Evolutionary conservation across 1,140 invertebrate species (phyloP).

Genomic region (Conus betulinus): DNA sequence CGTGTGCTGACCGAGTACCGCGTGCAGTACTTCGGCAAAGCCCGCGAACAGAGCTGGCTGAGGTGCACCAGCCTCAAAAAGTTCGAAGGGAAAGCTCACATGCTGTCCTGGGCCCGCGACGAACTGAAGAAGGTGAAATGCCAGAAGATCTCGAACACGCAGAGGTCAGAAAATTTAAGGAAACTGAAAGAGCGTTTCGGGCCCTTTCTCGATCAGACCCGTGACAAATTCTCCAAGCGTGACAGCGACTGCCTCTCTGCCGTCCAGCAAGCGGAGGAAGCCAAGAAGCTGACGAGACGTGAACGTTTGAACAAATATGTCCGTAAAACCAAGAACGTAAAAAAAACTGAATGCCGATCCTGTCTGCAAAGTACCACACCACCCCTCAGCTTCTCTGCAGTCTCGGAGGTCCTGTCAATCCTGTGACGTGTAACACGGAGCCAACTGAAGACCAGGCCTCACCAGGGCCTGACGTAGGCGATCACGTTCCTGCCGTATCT

Average conservation of each 20-base stretch:
- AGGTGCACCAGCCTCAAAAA: neutral
- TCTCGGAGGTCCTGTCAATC: too few species aligned
- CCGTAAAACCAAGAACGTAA: too few species aligned
- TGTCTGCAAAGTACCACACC: too few species aligned
- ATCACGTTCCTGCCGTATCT: too few species aligned
- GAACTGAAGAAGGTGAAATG: neutral
- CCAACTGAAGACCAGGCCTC: too few species aligned
- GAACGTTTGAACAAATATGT: neutral
- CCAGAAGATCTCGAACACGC: neutral
- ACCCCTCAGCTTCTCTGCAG: too few species aligned
- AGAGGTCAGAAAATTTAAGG: neutral
- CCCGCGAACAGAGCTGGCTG: neutral
- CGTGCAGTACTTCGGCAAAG: neutral
- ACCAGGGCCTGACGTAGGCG: too few species aligned
- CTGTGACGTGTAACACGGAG: too few species aligned
- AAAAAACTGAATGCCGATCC: too few species aligned
- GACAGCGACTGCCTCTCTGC: neutral
- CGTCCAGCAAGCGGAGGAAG: neutral
- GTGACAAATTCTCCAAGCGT: neutral
- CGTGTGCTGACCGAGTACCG: neutral
- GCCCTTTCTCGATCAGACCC: neutral
- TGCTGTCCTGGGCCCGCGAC: neutral
- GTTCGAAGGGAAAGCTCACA: neutral
- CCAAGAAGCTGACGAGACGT: neutral
- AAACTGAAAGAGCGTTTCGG: neutral